These are phyloP conservation scores for Nasonia giraulti DNA, from an alignment of 1,140 invertebrate genomes.

Conservation along the genomic window DNA sequence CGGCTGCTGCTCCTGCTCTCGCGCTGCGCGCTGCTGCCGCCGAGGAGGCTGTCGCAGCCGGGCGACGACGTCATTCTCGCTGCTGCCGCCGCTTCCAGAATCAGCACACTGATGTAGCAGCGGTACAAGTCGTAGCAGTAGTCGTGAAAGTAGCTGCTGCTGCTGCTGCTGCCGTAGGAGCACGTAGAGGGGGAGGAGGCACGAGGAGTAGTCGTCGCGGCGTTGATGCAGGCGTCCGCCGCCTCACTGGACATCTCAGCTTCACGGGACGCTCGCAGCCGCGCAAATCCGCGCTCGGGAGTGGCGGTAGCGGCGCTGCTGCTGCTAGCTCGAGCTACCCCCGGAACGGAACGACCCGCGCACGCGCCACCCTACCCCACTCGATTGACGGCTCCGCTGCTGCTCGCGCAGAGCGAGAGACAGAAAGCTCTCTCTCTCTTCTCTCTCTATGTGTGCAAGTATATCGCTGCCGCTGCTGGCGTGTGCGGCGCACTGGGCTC, in stretches of 20 bases:
- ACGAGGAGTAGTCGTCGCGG: slow-evolving; percentile 47
- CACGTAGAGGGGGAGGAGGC: slow-evolving; percentile 30
- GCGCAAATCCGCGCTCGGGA: slow-evolving; percentile 74
- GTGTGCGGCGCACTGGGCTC: neutral
- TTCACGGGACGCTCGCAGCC: slow-evolving; percentile 71
- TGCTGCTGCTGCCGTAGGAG: neutral
- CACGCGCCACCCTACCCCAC: slow-evolving; percentile 60
- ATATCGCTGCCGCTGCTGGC: neutral
- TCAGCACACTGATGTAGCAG: neutral
- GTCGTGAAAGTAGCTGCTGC: too few relatives aligned
- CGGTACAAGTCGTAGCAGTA: neutral
- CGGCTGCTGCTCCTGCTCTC: slow-evolving; percentile 1
- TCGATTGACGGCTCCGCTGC: neutral
- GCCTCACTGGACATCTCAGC: slow-evolving; percentile 68
- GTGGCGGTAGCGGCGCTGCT: slow-evolving; percentile 71
- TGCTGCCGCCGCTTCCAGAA: neutral
- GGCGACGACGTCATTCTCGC: neutral
- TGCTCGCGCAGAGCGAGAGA: neutral
- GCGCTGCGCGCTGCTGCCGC: neutral
- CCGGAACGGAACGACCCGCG: slow-evolving; percentile 59
- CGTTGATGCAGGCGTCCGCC: slow-evolving; percentile 53
- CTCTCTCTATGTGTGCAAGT: neutral
- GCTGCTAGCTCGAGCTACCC: slow-evolving; percentile 48
- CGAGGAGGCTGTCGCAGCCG: slow-evolving; percentile 1
- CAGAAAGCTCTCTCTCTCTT: neutral